A percentile compares a stretch with the other conserved stretches of the same genome.
Conservation (phyloP, 2,113 vertebrate genomes). For the Heterotilapia buettikoferi region DNA sequence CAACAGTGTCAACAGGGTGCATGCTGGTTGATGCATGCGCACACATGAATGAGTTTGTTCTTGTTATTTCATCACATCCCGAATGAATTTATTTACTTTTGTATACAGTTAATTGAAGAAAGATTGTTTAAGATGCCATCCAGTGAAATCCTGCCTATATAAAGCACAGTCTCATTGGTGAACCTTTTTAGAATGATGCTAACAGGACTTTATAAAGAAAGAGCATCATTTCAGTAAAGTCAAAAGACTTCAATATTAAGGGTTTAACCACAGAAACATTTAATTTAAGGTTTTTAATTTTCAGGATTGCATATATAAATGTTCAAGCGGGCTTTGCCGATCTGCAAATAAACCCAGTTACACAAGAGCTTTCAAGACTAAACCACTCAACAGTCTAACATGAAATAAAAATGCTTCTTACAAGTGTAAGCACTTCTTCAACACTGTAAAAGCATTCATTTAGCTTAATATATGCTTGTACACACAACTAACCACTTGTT, state of each 20-base stretch:
- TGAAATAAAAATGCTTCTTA: neutral
- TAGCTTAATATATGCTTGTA: neutral
- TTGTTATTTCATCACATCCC: neutral
- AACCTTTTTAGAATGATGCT: neutral
- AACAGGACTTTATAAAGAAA: neutral
- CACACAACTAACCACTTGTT: too few relatives aligned
- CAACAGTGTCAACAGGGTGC: neutral
- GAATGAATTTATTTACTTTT: accelerated
- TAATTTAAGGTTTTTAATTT: neutral
- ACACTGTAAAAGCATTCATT: neutral
- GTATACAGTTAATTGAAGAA: neutral
- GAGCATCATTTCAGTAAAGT: neutral
- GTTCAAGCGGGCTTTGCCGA: neutral
- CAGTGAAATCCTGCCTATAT: neutral
- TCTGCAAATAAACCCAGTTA: neutral
- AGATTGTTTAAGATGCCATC: neutral
- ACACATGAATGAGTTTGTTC: neutral
- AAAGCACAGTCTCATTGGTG: neutral
- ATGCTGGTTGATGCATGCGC: accelerated
- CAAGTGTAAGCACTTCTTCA: too few relatives aligned
- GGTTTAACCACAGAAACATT: neutral
- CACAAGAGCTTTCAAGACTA: accelerated
- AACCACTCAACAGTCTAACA: neutral
- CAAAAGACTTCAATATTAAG: accelerated
- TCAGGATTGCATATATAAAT: neutral